Percentiles rank a stretch among this genome's conserved stretches.
Conservation (phyloP, 2,797 vertebrate species). For the Halcyon leucocephala region DNA sequence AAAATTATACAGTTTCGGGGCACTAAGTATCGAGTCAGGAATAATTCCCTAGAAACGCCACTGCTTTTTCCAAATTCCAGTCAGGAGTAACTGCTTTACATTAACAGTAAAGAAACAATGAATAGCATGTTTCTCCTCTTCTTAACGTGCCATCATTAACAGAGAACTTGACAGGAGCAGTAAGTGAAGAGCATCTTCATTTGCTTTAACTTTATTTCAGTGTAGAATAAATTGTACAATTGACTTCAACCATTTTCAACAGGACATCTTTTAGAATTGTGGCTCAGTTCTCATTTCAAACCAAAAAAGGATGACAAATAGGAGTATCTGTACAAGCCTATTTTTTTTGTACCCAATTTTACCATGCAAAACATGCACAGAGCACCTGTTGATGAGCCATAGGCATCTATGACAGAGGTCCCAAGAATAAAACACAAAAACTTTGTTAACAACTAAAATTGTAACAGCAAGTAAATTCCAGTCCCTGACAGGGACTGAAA, state of each 20-base stretch:
- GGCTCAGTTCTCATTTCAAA: background rate
- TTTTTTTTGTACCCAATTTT: background rate
- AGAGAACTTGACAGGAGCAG: background rate
- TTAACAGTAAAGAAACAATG: background rate
- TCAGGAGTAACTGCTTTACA: background rate
- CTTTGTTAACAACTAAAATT: constrained; percentile 2
- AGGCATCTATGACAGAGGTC: background rate
- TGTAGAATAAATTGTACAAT: background rate
- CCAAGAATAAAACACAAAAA: constrained; percentile 11
- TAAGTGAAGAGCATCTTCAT: background rate
- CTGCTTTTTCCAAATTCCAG: background rate
- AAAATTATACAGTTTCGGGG: background rate
- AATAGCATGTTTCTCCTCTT: background rate
- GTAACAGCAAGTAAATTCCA: background rate
- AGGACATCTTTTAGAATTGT: background rate
- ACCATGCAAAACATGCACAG: background rate
- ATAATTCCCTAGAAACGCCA: background rate
- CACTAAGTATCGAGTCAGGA: background rate
- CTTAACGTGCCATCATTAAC: background rate
- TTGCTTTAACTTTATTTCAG: background rate
- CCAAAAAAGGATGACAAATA: background rate
- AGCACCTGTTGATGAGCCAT: background rate
- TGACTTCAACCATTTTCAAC: background rate
- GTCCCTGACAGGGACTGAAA: background rate
- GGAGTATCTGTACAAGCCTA: background rate